Evolutionary conservation across 2,113 vertebrate species (phyloP).

Genomic region (Callithrix jacchus): DNA sequence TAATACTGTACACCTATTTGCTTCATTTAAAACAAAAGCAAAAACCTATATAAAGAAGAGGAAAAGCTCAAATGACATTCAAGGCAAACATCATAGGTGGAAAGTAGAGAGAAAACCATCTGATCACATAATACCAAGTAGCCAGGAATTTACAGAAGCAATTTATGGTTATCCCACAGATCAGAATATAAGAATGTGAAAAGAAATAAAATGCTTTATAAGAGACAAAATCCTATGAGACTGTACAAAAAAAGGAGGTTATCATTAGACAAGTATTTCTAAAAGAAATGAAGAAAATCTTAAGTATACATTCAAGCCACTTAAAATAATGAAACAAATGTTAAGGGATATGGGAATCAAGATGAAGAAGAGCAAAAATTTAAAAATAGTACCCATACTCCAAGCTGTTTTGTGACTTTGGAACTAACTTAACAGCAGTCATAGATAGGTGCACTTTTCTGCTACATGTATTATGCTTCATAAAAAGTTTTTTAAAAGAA

Average conservation of each 20-base stretch:
- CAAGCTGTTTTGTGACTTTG: neutral
- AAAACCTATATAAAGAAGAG: neutral
- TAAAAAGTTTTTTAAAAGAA: neutral
- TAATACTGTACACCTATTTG: neutral
- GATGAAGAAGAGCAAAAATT: neutral
- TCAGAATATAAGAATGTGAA: neutral
- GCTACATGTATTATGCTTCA: neutral
- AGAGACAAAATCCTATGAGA: slow-evolving; percentile 1
- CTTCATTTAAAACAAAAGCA: slow-evolving; percentile 24
- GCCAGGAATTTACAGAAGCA: neutral
- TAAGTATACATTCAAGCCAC: neutral
- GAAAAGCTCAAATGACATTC: neutral
- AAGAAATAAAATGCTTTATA: neutral
- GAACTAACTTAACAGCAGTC: neutral
- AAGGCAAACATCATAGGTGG: neutral
- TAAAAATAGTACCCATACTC: neutral
- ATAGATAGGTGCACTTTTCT: neutral
- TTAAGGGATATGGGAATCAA: neutral
- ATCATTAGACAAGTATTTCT: neutral
- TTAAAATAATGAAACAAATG: slow-evolving; percentile 29
- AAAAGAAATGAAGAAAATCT: neutral
- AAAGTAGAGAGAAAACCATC: neutral
- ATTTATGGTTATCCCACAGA: neutral
- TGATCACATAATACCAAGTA: neutral
- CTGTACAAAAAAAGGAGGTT: neutral